Evolutionary conservation across 2,797 vertebrate genomes (phyloP).

Genomic region (Amazona finschi): DNA sequence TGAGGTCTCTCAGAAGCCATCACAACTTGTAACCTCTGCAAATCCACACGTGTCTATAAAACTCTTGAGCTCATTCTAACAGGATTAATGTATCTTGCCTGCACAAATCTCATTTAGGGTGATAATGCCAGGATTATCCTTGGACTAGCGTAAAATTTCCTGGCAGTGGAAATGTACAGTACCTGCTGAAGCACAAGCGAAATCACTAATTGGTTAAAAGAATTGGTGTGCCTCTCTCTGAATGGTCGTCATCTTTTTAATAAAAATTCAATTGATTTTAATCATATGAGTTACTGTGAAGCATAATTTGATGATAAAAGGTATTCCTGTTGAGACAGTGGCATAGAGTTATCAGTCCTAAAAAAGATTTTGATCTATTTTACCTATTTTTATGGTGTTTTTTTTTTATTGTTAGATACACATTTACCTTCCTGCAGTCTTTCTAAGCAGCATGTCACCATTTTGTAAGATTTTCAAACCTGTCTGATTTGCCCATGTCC

Average conservation of each 20-base stretch:
- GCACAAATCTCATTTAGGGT: slow-evolving; percentile 12
- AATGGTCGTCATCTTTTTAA: not conserved
- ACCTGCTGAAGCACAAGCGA: not conserved
- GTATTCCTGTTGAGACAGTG: not conserved
- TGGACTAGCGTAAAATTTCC: not conserved
- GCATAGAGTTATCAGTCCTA: not conserved
- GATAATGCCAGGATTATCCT: slow-evolving; percentile 13
- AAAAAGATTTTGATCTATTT: not conserved
- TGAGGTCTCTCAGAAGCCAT: not conserved
- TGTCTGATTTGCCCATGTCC: not conserved
- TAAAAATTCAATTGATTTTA: not conserved
- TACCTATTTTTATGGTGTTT: not conserved
- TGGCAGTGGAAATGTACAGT: not conserved
- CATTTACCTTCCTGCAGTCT: not conserved
- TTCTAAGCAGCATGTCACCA: not conserved
- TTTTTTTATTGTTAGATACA: not conserved
- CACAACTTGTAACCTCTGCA: not conserved
- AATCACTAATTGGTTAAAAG: not conserved
- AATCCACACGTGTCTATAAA: not conserved
- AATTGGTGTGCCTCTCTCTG: not conserved
- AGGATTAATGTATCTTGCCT: slow-evolving; percentile 6
- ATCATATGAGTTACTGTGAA: not conserved
- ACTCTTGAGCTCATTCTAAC: not conserved
- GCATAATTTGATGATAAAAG: not conserved
- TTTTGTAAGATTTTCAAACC: not conserved